phyloP scores from a whole-genome alignment of 1,140 invertebrate species.

The Armadillidium nasatum region DNA sequence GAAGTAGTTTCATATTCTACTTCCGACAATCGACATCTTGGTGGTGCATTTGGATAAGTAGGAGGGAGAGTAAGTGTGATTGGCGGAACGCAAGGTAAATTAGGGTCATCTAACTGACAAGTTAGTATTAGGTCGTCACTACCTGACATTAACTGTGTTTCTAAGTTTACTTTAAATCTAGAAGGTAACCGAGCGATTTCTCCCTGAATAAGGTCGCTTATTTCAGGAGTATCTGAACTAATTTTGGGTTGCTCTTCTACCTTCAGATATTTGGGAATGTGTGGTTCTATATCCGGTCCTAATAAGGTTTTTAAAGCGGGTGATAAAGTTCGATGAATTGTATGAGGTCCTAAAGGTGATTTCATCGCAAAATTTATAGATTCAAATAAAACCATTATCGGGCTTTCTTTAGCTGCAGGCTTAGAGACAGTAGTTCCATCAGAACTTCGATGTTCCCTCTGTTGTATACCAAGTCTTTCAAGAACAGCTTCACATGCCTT shows the following conservation, averaged over 20 bases:
- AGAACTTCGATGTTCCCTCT: constrained; percentile 45
- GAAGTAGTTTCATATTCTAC: constrained; percentile 57
- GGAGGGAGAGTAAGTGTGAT: constrained; percentile 75
- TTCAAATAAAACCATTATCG: constrained; percentile 24
- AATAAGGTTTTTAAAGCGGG: constrained; percentile 79
- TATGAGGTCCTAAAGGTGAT: constrained; percentile 57
- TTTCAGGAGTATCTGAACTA: constrained; percentile 34
- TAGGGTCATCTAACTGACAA: constrained; percentile 78
- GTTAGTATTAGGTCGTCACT: constrained; percentile 63
- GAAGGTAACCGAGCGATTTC: constrained; percentile 86
- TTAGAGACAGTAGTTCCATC: constrained; percentile 61
- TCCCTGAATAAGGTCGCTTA: constrained; percentile 74
- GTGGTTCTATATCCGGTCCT: constrained; percentile 61
- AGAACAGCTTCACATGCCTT: constrained; percentile 87
- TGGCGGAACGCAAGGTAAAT: constrained; percentile 84
- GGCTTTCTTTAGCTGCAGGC: constrained; percentile 52
- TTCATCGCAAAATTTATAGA: constrained; percentile 60
- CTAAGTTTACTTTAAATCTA: constrained; percentile 77
- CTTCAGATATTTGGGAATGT: constrained; percentile 32
- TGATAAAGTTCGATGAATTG: constrained; percentile 81
- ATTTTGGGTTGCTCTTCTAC: constrained; percentile 34
- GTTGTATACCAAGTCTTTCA: constrained; percentile 72
- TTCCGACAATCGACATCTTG: constrained; percentile 48
- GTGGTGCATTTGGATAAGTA: constrained; percentile 70
- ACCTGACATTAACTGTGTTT: constrained; percentile 65